Evolutionary conservation across 2,888 invertebrate species (phyloP), one percentile per base, ranked within the genome.

Genomic region (Mayetiola destructor): DNA sequence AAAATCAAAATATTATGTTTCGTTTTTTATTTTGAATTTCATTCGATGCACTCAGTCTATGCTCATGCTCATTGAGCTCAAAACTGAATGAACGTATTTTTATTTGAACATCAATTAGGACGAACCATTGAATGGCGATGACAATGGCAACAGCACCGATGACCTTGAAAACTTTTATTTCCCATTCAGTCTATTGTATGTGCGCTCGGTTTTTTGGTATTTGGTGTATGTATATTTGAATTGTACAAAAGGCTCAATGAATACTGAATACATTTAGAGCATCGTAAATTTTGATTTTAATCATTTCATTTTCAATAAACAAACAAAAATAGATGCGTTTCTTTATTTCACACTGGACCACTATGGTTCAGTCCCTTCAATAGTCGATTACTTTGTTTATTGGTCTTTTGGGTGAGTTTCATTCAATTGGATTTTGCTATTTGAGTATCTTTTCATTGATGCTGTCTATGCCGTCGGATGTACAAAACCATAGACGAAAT

Each of bases 161-260:
- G 48, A 48, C 48, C 48, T 48, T 48, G 48, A 48, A n/a, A 48
- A 48, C 48, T 48, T 48, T 48, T 48, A 48, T 48, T 48, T 39
- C 39, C n/a, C n/a, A 27, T 27, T 48, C 48, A 23, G n/a, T 48
- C 48, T 48, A 12, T 36, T 36, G 3, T 36, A 12, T 12, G 27
- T 4, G 12, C 27, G 18, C 3, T 36, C 14, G 5, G 18, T 39
- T 3, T 39, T 20, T 39, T 10, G 5, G 8, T 36, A 3, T 39
- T 20, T 18, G 18, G 16, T 6, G 12, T 9, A 3, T 36, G 36
- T 8, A 12, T n/a, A 42, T 23, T 42, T 42, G 8, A 42, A 42
- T 42, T 23, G 23, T 9, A 12, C n/a, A 14, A 5, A 27, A 48
- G 48, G 27, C 27, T 16, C n/a, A 42, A 48, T 48, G 23, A n/a